Evolutionary conservation across 2,113 vertebrate genomes (phyloP).

Genomic region (Lepus timidus): DNA sequence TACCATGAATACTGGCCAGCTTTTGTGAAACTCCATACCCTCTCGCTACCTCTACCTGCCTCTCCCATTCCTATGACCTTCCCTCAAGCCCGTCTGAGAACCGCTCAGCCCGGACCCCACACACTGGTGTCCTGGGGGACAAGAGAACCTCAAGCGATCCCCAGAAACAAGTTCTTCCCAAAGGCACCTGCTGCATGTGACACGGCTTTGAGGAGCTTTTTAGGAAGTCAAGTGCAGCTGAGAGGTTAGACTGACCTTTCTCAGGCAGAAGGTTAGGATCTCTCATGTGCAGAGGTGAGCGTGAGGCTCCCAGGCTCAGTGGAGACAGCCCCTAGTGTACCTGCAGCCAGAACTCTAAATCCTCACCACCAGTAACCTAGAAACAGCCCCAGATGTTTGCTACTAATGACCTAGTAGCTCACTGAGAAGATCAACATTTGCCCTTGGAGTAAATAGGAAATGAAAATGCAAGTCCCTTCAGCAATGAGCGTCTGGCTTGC

Average conservation of each 20-base stretch:
- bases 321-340: not conserved
- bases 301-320: not conserved
- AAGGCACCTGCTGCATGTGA: not conserved
- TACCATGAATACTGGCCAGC: not conserved
- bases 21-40: not conserved
- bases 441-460: not conserved
- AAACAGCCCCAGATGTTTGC: too few relatives aligned
- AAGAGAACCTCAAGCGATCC: not conserved
- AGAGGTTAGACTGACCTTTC: not conserved
- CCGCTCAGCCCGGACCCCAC: too few relatives aligned
- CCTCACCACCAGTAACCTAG: not conserved
- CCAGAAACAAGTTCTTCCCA: not conserved
- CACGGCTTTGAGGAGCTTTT: not conserved
- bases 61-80: not conserved
- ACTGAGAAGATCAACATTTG: not conserved
- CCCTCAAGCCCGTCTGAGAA: not conserved
- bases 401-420: too few relatives aligned
- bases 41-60: not conserved
- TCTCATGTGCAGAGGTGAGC: not conserved
- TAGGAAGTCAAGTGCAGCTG: not conserved
- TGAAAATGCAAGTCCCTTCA: not conserved
- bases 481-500: not conserved
- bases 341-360: not conserved
- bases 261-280: not conserved
- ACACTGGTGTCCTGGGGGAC: not conserved